These are phyloP conservation scores for Tanytarsus gracilentus DNA, from an alignment of 2,888 invertebrate genomes.

Conservation along the genomic window DNA sequence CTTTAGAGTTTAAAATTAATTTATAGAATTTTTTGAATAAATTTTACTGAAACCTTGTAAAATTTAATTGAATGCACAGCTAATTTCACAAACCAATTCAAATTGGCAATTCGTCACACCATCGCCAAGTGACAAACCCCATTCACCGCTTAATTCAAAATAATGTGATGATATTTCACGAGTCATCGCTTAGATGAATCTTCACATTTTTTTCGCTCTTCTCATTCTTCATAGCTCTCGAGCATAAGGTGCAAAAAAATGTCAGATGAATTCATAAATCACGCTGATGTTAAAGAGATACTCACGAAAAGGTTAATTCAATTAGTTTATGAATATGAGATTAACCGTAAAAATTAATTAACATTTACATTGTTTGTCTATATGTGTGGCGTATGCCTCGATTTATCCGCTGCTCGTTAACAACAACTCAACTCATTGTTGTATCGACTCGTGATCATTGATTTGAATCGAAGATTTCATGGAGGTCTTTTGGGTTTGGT, in stretches of 20 bases:
- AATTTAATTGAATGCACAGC: too few species aligned
- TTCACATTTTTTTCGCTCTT: neutral
- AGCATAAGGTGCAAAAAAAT: too few species aligned
- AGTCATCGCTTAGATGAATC: neutral
- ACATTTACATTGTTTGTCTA: too few species aligned
- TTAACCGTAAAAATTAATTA: conserved; percentile 12
- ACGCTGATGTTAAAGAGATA: neutral
- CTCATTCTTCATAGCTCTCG: neutral
- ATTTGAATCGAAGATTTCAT: conserved; percentile 5
- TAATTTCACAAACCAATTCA: too few species aligned
- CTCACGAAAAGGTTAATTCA: neutral
- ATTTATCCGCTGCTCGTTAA: too few species aligned
- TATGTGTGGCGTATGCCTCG: too few species aligned
- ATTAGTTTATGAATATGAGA: conserved; percentile 3
- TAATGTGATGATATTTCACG: neutral
- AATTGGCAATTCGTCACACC: too few species aligned
- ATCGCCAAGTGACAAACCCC: too few species aligned
- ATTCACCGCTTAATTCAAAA: too few species aligned
- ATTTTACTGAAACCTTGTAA: too few species aligned
- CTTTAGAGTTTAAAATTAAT: too few species aligned
- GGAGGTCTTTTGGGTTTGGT: neutral
- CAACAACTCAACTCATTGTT: neutral
- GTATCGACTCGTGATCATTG: neutral
- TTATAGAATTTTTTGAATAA: too few species aligned
- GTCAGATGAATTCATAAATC: conserved; percentile 8